Percentiles rank a stretch among this genome's conserved stretches.
Conservation (phyloP, 2,888 invertebrate species). For the Penaeus monodon region DNA sequence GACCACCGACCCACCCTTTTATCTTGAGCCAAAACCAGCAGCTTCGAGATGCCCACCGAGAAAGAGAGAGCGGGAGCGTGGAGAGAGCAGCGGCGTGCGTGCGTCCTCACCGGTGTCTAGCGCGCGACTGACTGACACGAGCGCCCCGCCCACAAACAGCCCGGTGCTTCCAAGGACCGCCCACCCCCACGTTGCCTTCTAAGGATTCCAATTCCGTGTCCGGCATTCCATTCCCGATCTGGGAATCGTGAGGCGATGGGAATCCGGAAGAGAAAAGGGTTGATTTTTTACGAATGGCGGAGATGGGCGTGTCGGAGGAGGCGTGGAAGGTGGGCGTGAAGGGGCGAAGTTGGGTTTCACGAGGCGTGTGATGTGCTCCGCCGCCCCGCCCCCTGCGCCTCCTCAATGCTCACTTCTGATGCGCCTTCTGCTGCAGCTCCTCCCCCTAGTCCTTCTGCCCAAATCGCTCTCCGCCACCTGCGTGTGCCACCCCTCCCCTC, state of each 20-base stretch:
- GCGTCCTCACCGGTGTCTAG: constrained; percentile 31
- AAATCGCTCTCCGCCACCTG: not conserved
- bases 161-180: constrained; percentile 21
- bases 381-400: constrained; percentile 42
- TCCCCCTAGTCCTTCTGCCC: constrained; percentile 25
- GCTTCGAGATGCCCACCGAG: not conserved
- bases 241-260: no score
- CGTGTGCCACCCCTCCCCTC: not conserved
- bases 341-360: not conserved
- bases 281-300: no score
- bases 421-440: constrained; percentile 49
- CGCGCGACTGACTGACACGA: constrained; percentile 32
- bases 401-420: constrained; percentile 51
- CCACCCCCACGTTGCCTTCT: constrained; percentile 36
- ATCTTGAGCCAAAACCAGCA: no score
- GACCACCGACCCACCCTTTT: no score
- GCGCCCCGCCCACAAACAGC: constrained; percentile 34
- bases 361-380: constrained; percentile 37
- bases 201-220: no score
- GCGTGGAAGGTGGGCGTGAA: no score
- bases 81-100: constrained; percentile 19
- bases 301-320: no score
- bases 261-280: no score
- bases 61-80: constrained; percentile 21
- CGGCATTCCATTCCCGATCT: no score